phyloP scores from a whole-genome alignment of 2,113 vertebrate species.

The Ptilorrhoa leucosticta region DNA sequence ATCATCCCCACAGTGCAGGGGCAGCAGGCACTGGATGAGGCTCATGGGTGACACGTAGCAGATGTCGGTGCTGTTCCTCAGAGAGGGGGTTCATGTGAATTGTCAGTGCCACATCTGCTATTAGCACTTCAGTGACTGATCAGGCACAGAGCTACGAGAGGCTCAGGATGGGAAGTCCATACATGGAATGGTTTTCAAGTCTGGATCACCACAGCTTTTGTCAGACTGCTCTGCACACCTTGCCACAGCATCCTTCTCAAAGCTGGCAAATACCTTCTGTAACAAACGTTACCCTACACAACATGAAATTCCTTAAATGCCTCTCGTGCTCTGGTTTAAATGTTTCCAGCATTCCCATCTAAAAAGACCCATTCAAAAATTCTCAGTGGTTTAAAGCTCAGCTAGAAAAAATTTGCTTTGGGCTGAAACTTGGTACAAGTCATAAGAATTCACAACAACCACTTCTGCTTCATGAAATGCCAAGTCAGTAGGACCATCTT shows the following conservation, averaged over 20 bases:
- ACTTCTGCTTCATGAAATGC: neutral
- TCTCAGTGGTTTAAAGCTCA: neutral
- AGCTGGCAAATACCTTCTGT: neutral
- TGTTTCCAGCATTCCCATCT: neutral
- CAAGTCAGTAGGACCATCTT: neutral
- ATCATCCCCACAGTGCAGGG: neutral
- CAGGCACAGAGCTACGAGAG: neutral
- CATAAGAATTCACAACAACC: neutral
- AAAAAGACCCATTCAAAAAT: neutral
- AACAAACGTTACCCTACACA: neutral
- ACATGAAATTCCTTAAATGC: neutral
- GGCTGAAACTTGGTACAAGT: neutral
- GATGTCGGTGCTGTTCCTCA: neutral
- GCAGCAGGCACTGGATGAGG: neutral
- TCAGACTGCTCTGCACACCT: neutral
- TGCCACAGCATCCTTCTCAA: neutral
- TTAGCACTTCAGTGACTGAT: neutral
- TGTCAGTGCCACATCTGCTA: neutral
- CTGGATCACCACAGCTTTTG: neutral
- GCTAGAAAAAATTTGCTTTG: neutral
- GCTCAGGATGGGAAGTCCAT: neutral
- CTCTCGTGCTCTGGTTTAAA: neutral
- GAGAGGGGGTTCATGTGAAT: neutral
- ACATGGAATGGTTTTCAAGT: rapidly evolving
- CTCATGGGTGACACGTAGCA: rapidly evolving